Percentiles rank a stretch among this genome's conserved stretches.
phyloP scores from a whole-genome alignment of 1,140 invertebrate species.

The Yoshiicerus persimilis region DNA sequence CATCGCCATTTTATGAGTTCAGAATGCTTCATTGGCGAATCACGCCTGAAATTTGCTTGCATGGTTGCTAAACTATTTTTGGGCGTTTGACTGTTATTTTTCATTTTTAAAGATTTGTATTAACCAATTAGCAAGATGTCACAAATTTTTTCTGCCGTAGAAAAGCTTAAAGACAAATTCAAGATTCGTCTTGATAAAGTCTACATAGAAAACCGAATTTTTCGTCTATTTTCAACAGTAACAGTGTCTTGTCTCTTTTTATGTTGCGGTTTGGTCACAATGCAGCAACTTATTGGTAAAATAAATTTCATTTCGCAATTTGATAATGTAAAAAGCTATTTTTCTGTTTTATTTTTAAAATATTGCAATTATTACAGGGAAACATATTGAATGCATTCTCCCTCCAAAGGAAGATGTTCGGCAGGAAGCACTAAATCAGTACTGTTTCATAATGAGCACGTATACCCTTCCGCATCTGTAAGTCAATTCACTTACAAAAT shows the following conservation, averaged over 20 bases:
- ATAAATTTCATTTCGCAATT: not conserved
- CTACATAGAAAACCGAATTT: conserved; percentile 75
- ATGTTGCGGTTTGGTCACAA: conserved; percentile 83
- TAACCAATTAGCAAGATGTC: conserved; percentile 2
- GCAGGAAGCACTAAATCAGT: conserved; percentile 34
- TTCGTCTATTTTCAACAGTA: conserved; percentile 84
- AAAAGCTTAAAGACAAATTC: conserved; percentile 24
- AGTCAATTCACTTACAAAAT: not conserved
- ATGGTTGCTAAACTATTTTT: no score
- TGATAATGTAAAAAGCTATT: not conserved
- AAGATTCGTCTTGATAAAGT: conserved; percentile 36
- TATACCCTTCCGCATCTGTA: conserved; percentile 44
- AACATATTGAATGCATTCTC: conserved; percentile 38
- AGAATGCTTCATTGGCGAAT: no score
- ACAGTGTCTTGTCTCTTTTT: conserved; percentile 83
- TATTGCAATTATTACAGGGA: conserved; percentile 25
- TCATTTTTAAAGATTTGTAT: not conserved
- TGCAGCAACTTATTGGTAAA: conserved; percentile 58
- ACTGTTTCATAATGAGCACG: conserved; percentile 47
- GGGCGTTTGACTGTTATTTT: not conserved
- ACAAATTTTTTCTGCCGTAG: not conserved
- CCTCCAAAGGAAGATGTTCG: conserved; percentile 44
- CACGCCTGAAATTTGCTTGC: no score
- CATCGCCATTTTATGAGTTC: no score
- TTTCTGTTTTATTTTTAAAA: not conserved